These are phyloP conservation scores for Thecocarcelia acutangulata DNA, from an alignment of 2,888 invertebrate genomes.

Conservation along the genomic window DNA sequence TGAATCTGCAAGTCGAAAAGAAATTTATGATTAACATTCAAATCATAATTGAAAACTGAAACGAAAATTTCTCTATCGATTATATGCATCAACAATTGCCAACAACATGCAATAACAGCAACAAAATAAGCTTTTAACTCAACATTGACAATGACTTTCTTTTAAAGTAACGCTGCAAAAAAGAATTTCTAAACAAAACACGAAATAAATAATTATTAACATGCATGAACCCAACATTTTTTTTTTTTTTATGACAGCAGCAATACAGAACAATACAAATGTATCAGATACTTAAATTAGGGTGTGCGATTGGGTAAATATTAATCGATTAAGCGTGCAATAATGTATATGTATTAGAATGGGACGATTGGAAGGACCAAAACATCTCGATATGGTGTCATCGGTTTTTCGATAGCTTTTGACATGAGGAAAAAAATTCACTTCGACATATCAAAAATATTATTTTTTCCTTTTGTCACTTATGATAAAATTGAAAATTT, in stretches of 20 bases:
- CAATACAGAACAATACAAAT: neutral
- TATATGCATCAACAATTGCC: slow-evolving; percentile 28
- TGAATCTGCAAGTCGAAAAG: slow-evolving; percentile 34
- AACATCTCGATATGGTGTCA: too few relatives aligned
- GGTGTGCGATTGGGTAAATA: too few relatives aligned
- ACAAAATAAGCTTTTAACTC: neutral
- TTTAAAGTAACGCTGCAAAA: neutral
- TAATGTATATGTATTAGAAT: too few relatives aligned
- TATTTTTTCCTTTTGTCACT: too few relatives aligned
- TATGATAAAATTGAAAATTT: too few relatives aligned
- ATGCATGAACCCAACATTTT: neutral
- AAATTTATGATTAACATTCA: slow-evolving; percentile 41
- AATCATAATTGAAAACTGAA: slow-evolving; percentile 18
- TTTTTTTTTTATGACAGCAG: too few relatives aligned
- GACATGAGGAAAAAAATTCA: too few relatives aligned
- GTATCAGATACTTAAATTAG: neutral
- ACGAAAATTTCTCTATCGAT: slow-evolving; percentile 40
- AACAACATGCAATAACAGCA: slow-evolving; percentile 7
- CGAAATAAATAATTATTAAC: neutral
- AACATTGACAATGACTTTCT: slow-evolving; percentile 39
- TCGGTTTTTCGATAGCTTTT: too few relatives aligned
- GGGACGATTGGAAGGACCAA: too few relatives aligned
- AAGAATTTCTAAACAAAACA: slow-evolving; percentile 13
- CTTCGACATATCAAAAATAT: too few relatives aligned
- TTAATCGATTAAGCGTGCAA: too few relatives aligned